phyloP scores from a whole-genome alignment of 2,888 invertebrate genomes.

The Chirona hameri region DNA sequence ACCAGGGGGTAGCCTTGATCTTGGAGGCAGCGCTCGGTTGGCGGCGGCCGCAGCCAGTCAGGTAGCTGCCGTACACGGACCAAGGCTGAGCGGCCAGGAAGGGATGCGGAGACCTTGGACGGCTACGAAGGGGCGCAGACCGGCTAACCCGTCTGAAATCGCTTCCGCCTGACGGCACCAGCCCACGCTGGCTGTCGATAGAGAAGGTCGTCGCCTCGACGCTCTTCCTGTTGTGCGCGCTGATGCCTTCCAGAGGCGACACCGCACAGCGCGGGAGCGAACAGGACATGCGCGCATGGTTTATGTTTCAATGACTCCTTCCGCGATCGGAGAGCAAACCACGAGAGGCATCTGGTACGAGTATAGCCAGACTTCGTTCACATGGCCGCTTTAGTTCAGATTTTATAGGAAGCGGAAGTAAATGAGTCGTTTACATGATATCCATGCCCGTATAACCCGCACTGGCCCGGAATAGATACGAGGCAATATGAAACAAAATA shows the following conservation, averaged over 20 bases:
- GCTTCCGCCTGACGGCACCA: neutral
- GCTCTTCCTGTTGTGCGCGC: slow-evolving; percentile 2
- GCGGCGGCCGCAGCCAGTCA: neutral
- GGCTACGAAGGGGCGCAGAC: neutral
- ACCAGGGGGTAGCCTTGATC: slow-evolving; percentile 24
- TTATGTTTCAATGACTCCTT: neutral
- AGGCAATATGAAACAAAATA: too few species aligned
- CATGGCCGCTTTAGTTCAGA: too few species aligned
- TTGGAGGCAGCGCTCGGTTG: neutral
- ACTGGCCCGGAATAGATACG: too few species aligned
- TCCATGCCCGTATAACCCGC: too few species aligned
- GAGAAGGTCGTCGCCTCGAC: neutral
- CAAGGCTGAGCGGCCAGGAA: slow-evolving; percentile 13
- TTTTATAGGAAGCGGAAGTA: too few species aligned
- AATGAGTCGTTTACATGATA: too few species aligned
- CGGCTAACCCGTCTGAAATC: slow-evolving; percentile 1
- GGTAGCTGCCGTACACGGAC: neutral
- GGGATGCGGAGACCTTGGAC: neutral
- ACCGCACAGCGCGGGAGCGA: neutral
- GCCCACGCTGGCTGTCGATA: neutral
- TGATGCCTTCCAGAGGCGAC: neutral
- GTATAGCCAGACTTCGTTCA: too few species aligned
- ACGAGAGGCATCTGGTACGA: too few species aligned
- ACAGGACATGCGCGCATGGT: neutral
- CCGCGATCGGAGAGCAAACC: too few species aligned